These are phyloP conservation scores for Harmothoe impar DNA, from an alignment of 2,888 invertebrate genomes.

Conservation along the genomic window DNA sequence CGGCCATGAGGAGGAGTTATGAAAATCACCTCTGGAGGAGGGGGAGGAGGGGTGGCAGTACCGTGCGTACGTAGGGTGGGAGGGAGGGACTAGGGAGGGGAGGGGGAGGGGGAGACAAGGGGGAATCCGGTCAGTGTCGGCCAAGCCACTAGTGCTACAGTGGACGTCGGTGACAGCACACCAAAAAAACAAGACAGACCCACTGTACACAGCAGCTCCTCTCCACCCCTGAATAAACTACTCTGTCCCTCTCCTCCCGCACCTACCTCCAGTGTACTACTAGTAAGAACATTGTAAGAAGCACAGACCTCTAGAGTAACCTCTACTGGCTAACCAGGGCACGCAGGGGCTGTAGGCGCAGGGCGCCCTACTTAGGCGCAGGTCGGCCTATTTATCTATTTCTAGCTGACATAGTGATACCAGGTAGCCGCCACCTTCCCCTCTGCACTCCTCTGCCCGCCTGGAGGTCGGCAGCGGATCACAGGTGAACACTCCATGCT, in stretches of 20 bases:
- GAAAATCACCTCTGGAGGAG: conserved; percentile 48
- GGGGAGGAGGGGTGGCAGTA: neutral
- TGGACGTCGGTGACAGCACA: neutral
- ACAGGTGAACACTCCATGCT: neutral
- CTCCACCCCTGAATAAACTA: too few relatives aligned
- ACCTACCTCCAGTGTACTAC: neutral
- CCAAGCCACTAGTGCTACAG: neutral
- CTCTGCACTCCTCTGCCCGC: neutral
- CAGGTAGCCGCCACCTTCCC: conserved; percentile 12
- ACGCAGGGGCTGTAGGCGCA: conserved; percentile 24
- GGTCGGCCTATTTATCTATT: conserved; percentile 48
- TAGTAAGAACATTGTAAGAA: neutral
- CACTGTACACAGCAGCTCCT: neutral
- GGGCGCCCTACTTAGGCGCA: conserved; percentile 30
- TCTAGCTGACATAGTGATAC: conserved; percentile 32
- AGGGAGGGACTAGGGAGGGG: neutral
- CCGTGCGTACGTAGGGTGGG: neutral
- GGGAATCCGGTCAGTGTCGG: conserved; percentile 42
- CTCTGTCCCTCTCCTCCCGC: neutral
- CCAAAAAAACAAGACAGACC: neutral
- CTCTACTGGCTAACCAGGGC: conserved; percentile 41
- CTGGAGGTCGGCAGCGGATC: conserved; percentile 15
- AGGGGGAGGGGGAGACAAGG: conserved; percentile 3
- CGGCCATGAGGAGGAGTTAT: conserved; percentile 56
- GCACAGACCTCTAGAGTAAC: conserved; percentile 31